phyloP scores from a whole-genome alignment of 53 echinoderm and acorn worm species.

The Actinopyga echinites region DNA sequence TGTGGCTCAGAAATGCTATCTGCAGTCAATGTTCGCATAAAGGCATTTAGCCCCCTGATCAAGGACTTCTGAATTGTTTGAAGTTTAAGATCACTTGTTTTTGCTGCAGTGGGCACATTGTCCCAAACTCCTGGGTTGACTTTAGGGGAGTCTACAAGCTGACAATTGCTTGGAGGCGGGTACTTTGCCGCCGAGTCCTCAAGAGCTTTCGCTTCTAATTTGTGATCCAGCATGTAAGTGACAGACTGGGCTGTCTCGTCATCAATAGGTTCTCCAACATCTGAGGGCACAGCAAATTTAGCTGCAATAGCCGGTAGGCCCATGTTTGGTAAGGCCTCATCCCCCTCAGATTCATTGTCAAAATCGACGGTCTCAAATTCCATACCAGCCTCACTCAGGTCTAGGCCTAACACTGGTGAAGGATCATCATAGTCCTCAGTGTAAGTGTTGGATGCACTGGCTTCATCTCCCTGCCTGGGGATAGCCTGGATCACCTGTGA shows the following conservation, averaged over 20 bases:
- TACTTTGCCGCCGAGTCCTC: slow-evolving; percentile 19
- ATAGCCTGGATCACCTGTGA: background rate
- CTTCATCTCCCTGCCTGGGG: background rate
- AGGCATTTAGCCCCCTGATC: background rate
- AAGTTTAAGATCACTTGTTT: slow-evolving; percentile 14
- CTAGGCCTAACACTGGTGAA: background rate
- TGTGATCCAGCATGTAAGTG: slow-evolving; percentile 14
- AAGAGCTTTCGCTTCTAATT: slow-evolving; percentile 13
- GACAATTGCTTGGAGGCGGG: slow-evolving; percentile 29
- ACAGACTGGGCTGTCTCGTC: slow-evolving; percentile 2
- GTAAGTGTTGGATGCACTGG: background rate
- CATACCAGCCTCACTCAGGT: background rate
- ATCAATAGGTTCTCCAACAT: slow-evolving; percentile 20
- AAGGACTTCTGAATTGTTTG: background rate
- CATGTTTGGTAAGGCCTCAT: background rate
- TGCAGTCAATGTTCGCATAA: background rate
- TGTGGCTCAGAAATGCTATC: slow-evolving; percentile 19
- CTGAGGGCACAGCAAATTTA: slow-evolving; percentile 6
- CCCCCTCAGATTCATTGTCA: background rate
- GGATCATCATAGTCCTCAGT: background rate
- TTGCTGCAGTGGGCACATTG: slow-evolving; percentile 5
- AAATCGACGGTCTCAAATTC: background rate
- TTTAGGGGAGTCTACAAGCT: slow-evolving; percentile 5
- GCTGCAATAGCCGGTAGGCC: background rate
- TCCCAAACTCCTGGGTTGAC: slow-evolving; percentile 18